phyloP scores from a whole-genome alignment of 2,113 vertebrate genomes.

The Hassar affinis region DNA sequence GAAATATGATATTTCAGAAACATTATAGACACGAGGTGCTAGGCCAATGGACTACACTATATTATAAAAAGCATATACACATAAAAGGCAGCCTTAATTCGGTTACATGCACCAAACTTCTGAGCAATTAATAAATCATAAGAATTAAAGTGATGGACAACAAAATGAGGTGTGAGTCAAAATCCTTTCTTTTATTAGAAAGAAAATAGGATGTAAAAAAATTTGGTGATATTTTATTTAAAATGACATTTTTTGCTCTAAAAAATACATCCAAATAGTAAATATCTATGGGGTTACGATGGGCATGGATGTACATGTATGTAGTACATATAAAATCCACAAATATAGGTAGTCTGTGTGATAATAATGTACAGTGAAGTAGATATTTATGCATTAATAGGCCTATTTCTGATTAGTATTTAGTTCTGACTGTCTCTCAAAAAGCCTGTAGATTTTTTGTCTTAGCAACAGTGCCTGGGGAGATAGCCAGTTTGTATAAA shows the following conservation, averaged over 20 bases:
- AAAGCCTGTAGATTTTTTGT: background rate
- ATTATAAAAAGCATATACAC: background rate
- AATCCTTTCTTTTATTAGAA: background rate
- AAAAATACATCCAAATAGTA: background rate
- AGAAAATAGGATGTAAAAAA: background rate
- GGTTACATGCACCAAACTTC: background rate
- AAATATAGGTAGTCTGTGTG: background rate
- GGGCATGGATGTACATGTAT: background rate
- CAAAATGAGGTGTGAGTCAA: background rate
- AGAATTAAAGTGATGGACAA: constrained; percentile 4
- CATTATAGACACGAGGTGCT: constrained; percentile 2
- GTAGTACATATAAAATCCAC: background rate
- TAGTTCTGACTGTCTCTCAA: background rate
- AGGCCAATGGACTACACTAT: background rate
- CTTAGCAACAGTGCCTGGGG: background rate
- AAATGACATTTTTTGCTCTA: background rate
- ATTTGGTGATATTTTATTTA: background rate
- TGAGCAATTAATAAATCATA: background rate
- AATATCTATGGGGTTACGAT: background rate
- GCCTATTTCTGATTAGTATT: background rate
- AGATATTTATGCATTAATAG: background rate
- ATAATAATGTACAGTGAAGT: background rate
- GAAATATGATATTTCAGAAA: background rate
- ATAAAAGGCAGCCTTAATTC: background rate
- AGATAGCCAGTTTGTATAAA: background rate